Base-by-base conservation (phyloP, 2,113 vertebrate species). In the Chaetura pelagica region DNA sequence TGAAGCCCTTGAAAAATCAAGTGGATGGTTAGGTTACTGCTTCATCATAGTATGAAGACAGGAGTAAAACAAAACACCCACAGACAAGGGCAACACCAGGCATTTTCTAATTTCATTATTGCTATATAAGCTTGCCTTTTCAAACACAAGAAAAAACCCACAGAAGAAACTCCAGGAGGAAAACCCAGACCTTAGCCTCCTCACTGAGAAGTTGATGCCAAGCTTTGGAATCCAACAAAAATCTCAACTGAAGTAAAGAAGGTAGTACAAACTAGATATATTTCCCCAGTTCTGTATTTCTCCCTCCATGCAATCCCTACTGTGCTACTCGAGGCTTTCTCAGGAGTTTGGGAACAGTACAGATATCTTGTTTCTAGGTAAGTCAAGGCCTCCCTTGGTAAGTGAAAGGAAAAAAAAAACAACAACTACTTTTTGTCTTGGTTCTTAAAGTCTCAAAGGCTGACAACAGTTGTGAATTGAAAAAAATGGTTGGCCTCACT, bases 1-100 rank as follows among this genome's bases (percentile, higher is more conserved):
- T 78, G 74, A 96, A 94, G n/a, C 42, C 42, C 90, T 93, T 68
- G 55, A 96, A 93, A 91, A 85, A 95, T 87, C 66, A 90, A 89
- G 46, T 59, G 40, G 15, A 18, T 69, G n/a, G 27, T 48, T 6
- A 75, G 54, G 58, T 32, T 93, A 74, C 30, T 71, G 80, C 35
- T 73, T 24, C 9, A 15, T 21, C 55, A 46, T 1, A 52, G 27
- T 44, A 84, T 49, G 73, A 51, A 87, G 44, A 54, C 4, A 83
- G 18, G 16, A 68, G 19, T 59, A 85, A 74, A 76, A 88, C 7
- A 54, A 84, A 49, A 19, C 49, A 73, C 29, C 7, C 52, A 67
- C 2, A 1, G n/a, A 66, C 10, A n/a, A 81, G 26, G 20, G 9
- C 62, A 85, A 58, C 17, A 58, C 27, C 30, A 74, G 30, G n/a